phyloP scores from a whole-genome alignment of 2,797 vertebrate genomes.

The Australoheros facetus region DNA sequence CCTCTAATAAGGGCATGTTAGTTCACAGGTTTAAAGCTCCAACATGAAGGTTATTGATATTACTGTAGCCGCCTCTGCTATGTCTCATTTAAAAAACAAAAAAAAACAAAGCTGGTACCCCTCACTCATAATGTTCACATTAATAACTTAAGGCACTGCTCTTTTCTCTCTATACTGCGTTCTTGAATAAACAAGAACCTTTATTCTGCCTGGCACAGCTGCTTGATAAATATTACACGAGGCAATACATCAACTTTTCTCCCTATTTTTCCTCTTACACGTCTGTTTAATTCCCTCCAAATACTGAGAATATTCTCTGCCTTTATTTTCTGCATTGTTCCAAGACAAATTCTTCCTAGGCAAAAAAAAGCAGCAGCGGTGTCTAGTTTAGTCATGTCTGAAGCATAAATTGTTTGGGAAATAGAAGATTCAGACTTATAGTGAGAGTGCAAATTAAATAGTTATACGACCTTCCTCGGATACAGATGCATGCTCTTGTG shows the following conservation, averaged over 20 bases:
- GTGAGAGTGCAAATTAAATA: slow-evolving; percentile 13
- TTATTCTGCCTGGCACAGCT: slow-evolving; percentile 20
- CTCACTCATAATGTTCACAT: slow-evolving; percentile 25
- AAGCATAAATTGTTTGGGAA: slow-evolving; percentile 14
- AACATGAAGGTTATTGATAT: slow-evolving; percentile 24
- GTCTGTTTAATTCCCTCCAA: slow-evolving; percentile 20
- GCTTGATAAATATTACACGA: slow-evolving; percentile 56
- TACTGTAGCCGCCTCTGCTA: slow-evolving; percentile 2
- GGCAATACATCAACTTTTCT: slow-evolving; percentile 37
- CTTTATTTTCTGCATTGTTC: slow-evolving; percentile 11
- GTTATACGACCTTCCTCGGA: neutral
- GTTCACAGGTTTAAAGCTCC: slow-evolving; percentile 17
- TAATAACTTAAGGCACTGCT: slow-evolving; percentile 39
- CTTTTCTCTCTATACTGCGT: neutral
- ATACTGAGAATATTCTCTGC: slow-evolving; percentile 14
- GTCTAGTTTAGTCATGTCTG: slow-evolving; percentile 18
- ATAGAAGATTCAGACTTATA: neutral
- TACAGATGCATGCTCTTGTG: slow-evolving; percentile 5
- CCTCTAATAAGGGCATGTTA: slow-evolving; percentile 9
- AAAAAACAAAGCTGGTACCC: slow-evolving; percentile 16
- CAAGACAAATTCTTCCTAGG: neutral
- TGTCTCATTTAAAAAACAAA: slow-evolving; percentile 27
- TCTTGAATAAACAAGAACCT: slow-evolving; percentile 42
- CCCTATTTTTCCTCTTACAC: slow-evolving; percentile 10
- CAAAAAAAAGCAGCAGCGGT: neutral